phyloP scores from a whole-genome alignment of 2,888 invertebrate species.

The Pachydiplax longipennis region DNA sequence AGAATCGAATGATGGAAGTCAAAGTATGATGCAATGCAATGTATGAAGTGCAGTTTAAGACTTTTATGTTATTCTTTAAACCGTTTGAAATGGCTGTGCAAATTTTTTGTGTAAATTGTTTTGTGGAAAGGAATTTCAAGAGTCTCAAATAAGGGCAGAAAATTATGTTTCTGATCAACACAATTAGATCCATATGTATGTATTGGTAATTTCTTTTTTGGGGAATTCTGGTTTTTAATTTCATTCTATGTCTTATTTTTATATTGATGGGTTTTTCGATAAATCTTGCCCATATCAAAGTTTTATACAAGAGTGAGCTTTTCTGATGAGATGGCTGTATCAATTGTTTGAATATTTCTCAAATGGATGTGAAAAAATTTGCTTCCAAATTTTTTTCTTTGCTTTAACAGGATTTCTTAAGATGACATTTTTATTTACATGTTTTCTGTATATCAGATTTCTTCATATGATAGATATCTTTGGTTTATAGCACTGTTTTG shows the following conservation, averaged over 20 bases:
- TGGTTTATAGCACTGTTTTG: background rate
- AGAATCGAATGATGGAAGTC: slow-evolving; percentile 7
- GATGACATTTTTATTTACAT: background rate
- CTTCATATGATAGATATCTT: background rate
- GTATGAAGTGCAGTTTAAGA: background rate
- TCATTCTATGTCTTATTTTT: slow-evolving; percentile 12
- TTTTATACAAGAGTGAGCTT: slow-evolving; percentile 17
- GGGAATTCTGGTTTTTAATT: slow-evolving; percentile 4
- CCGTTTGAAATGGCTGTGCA: slow-evolving; percentile 35
- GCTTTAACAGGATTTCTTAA: background rate
- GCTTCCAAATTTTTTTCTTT: background rate
- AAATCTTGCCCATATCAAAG: slow-evolving; percentile 11
- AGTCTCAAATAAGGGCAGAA: background rate
- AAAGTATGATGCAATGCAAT: background rate
- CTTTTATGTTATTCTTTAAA: slow-evolving; percentile 12
- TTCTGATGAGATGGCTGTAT: slow-evolving; percentile 6
- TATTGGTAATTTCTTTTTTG: background rate
- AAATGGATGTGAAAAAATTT: background rate
- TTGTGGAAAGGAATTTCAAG: background rate
- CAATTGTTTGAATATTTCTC: background rate
- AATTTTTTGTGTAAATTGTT: slow-evolving; percentile 19
- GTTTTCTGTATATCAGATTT: background rate
- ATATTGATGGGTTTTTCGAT: background rate
- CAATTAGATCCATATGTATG: background rate
- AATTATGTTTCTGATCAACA: background rate